Base-by-base conservation (phyloP, 2,888 invertebrate genomes). In the Synergus umbraculus region DNA sequence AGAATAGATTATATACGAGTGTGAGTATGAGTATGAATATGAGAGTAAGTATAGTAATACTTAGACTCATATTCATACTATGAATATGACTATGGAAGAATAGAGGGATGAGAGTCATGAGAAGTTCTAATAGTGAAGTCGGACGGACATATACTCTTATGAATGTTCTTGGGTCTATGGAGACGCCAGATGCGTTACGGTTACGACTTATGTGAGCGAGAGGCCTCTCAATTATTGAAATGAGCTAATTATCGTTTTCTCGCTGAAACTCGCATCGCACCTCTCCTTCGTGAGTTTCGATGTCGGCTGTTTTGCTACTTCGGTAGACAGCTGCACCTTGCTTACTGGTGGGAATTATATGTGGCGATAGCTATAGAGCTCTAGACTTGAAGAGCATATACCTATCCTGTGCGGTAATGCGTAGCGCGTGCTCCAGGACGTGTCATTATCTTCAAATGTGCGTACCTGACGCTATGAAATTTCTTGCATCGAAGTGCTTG, bases 171-270 rank as follows among this genome's bases (percentile, higher is more conserved):
- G 43, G 66, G 9, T 43, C 12, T 84, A 66, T 82, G 82, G 79
- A 77, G 82, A 85, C 87, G 88, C 89, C 91, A 91, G 91, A 91
- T 91, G 90, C 87, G 89, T 88, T 89, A 87, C 87, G 88, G 89
- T 88, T 89, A 87, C 88, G 88, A 85, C 86, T 85, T 46, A 81
- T 81, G 81, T 83, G 84, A 83, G 77, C 82, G 81, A 80, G 81
- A 78, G 83, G 88, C 85, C 89, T 91, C 90, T 92, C 91, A 91
- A 91, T 92, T 92, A 92, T 92, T 91, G 90, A 91, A 92, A 92
- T 91, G 89, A 91, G 91, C 91, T 90, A 91, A 92, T 91, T 91
- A 91, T 92, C 89, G 89, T 91, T 89, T 89, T 87, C 89, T 89
- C 87, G 83, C 79, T 66, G 82, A 79, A 67, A 69, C 79, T 86